phyloP scores from a whole-genome alignment of 2,113 vertebrate species.

The Cynocephalus volans region DNA sequence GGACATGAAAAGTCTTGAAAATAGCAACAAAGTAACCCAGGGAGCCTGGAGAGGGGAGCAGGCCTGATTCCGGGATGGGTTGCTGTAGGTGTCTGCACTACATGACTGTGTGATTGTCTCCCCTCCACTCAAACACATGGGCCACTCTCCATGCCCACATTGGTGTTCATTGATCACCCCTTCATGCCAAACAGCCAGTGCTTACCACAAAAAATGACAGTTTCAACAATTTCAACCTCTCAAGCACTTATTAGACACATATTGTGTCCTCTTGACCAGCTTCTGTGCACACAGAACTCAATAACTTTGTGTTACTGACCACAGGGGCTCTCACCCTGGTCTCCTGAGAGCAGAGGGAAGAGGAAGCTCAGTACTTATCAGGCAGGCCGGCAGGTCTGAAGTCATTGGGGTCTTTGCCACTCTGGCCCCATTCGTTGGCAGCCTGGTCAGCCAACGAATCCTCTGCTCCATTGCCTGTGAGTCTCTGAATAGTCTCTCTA shows the following conservation, averaged over 20 bases:
- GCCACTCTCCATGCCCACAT: fast-evolving
- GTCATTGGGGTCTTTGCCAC: constrained; percentile 43
- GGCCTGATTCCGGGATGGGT: background rate
- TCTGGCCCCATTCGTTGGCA: constrained; percentile 29
- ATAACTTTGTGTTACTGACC: fast-evolving
- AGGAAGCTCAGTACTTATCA: background rate
- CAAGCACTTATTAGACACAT: background rate
- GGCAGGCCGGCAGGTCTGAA: background rate
- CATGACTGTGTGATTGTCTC: fast-evolving
- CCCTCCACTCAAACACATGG: background rate
- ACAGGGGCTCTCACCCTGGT: background rate
- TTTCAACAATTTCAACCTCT: background rate
- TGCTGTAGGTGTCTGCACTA: background rate
- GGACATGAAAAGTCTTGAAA: background rate
- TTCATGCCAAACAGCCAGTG: background rate
- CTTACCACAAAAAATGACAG: background rate
- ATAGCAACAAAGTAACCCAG: background rate
- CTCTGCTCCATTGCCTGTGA: fast-evolving
- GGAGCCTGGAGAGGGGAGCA: too few species aligned
- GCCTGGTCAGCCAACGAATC: background rate
- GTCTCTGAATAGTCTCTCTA: fast-evolving
- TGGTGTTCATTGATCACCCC: fast-evolving
- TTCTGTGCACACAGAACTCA: background rate
- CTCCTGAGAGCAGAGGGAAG: background rate
- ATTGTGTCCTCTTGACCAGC: fast-evolving